Conservation (phyloP, 92 coral and sea anemone species). For the Epizoanthus scotinus region DNA sequence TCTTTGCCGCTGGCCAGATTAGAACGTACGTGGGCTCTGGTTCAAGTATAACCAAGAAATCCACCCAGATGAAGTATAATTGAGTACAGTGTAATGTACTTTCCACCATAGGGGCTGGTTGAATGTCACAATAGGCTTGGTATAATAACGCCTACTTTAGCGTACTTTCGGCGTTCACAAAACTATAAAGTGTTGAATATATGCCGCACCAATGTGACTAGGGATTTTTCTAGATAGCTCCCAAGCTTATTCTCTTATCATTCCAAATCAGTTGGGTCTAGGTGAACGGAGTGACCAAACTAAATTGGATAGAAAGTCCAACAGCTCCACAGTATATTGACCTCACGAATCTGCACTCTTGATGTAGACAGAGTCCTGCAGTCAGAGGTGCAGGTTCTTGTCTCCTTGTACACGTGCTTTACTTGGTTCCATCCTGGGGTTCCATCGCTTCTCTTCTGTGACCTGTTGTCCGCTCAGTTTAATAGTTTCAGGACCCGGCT, state of each 20-base stretch:
- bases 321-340: too few relatives aligned
- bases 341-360: too few relatives aligned
- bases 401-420: too few relatives aligned
- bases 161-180: slow-evolving; percentile 45
- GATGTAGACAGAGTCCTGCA: too few relatives aligned
- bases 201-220: slow-evolving; percentile 49
- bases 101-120: slow-evolving; percentile 68
- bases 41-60: slow-evolving; percentile 46
- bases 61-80: slow-evolving; percentile 48
- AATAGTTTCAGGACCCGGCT: too few relatives aligned
- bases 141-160: slow-evolving; percentile 39
- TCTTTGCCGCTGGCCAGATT: too few relatives aligned
- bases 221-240: slow-evolving; percentile 45
- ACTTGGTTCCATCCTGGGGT: too few relatives aligned
- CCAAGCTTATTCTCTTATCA: slow-evolving; percentile 49
- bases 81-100: slow-evolving; percentile 29
- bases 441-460: too few relatives aligned
- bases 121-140: slow-evolving; percentile 51
- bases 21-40: too few relatives aligned
- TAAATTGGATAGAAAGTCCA: too few relatives aligned
- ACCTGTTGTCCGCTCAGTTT: too few relatives aligned
- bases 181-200: slow-evolving; percentile 43
- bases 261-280: slow-evolving; percentile 49
- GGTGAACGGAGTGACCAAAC: slow-evolving; percentile 13
- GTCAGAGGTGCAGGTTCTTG: too few relatives aligned